phyloP scores from a whole-genome alignment of 2,888 invertebrate genomes.

The Homarus gammarus region DNA sequence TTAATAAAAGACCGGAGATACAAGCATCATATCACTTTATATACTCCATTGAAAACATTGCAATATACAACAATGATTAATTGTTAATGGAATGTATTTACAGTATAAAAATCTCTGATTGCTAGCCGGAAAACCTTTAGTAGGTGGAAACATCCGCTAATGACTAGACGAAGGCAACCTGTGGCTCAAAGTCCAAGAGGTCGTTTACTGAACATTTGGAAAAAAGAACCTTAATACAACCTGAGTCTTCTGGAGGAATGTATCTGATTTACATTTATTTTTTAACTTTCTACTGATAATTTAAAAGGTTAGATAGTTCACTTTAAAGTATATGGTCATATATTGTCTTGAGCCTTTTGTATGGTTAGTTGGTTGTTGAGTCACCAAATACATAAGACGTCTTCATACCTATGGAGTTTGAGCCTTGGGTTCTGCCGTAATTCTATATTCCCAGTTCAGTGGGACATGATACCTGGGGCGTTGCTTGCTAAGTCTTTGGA shows the following conservation, averaged over 20 bases:
- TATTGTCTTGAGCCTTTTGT: too few relatives aligned
- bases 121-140: slow-evolving; percentile 22
- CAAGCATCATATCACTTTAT: slow-evolving; percentile 63
- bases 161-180: not conserved
- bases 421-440: not conserved
- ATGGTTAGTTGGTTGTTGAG: too few relatives aligned
- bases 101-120: slow-evolving; percentile 58
- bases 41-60: slow-evolving; percentile 65
- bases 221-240: not conserved
- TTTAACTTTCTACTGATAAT: too few relatives aligned
- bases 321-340: too few relatives aligned
- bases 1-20: slow-evolving; percentile 5
- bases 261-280: too few relatives aligned
- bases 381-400: too few relatives aligned
- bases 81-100: slow-evolving; percentile 62
- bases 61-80: slow-evolving; percentile 67
- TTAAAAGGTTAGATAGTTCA: too few relatives aligned
- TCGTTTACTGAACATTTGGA: not conserved
- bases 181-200: not conserved
- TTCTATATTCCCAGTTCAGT: not conserved
- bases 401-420: not conserved
- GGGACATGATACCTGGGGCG: not conserved
- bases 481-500: not conserved
- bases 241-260: too few relatives aligned
- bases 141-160: not conserved